phyloP scores from a whole-genome alignment of 2,113 vertebrate species.

The Aphelocoma coerulescens region DNA sequence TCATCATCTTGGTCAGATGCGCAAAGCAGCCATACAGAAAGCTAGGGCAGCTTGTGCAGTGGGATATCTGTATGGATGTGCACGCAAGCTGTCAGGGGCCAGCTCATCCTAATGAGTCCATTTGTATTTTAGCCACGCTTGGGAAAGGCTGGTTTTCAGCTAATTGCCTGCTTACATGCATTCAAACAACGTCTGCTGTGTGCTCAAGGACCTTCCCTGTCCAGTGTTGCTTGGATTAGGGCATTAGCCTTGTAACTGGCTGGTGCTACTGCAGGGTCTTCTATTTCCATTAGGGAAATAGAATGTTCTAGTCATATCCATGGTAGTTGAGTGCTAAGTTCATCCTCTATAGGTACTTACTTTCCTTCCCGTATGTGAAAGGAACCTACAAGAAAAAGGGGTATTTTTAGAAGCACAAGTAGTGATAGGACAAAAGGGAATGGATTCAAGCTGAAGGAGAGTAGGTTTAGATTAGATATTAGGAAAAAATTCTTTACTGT shows the following conservation, averaged over 20 bases:
- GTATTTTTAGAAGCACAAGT: not conserved
- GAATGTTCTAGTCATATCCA: not conserved
- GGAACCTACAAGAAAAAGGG: not conserved
- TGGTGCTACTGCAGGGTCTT: not conserved
- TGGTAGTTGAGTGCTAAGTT: not conserved
- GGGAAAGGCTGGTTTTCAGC: not conserved
- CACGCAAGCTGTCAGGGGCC: rapidly evolving
- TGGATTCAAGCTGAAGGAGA: not conserved
- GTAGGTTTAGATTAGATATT: not conserved
- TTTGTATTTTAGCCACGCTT: not conserved
- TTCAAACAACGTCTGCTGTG: not conserved
- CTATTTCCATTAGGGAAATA: not conserved
- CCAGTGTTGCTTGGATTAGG: not conserved
- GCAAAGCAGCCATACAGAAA: not conserved
- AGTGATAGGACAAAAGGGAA: not conserved
- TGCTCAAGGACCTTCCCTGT: not conserved
- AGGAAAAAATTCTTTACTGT: not conserved
- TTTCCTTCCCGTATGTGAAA: not conserved
- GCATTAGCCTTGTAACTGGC: not conserved
- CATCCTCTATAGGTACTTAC: not conserved
- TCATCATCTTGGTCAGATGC: not conserved
- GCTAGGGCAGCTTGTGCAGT: not conserved
- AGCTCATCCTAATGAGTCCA: not conserved
- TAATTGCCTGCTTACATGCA: not conserved
- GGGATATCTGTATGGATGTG: not conserved